phyloP scores from a whole-genome alignment of 2,797 vertebrate genomes.

The Cuniculus paca region DNA sequence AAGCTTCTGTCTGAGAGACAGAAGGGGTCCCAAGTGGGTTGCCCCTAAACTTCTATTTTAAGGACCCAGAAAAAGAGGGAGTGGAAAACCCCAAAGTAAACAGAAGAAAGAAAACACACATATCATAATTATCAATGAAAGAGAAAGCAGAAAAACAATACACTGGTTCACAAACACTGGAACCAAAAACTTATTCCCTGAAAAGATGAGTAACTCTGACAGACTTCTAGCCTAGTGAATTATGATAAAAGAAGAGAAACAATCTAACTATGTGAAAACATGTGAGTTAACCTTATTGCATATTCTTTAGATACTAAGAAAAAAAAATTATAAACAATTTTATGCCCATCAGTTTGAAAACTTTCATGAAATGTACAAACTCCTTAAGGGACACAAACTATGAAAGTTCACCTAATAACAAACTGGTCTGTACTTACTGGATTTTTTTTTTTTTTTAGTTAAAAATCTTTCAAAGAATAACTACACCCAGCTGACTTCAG shows the following conservation, averaged over 20 bases:
- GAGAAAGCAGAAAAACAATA: background rate
- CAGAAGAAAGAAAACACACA: background rate
- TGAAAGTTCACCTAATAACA: background rate
- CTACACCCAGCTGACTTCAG: background rate
- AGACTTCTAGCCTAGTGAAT: background rate
- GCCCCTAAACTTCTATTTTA: too few species aligned
- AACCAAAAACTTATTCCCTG: background rate
- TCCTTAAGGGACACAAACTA: background rate
- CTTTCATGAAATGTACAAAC: background rate
- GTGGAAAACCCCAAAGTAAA: background rate
- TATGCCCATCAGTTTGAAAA: background rate
- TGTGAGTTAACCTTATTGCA: background rate
- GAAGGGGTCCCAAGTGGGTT: too few species aligned
- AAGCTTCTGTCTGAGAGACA: too few species aligned
- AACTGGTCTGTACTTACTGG: background rate
- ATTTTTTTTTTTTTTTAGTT: background rate
- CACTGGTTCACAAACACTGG: background rate
- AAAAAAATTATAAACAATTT: background rate
- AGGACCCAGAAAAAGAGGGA: background rate
- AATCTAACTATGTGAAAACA: background rate
- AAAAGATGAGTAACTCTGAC: conserved; percentile 16
- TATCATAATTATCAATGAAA: background rate
- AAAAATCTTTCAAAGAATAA: background rate
- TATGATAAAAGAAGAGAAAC: background rate
- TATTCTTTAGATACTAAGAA: background rate